Percentiles rank a stretch among this genome's conserved stretches.
Evolutionary conservation across 2,797 vertebrate species (phyloP).

Genomic region (Mormyrus proboscirostris): DNA sequence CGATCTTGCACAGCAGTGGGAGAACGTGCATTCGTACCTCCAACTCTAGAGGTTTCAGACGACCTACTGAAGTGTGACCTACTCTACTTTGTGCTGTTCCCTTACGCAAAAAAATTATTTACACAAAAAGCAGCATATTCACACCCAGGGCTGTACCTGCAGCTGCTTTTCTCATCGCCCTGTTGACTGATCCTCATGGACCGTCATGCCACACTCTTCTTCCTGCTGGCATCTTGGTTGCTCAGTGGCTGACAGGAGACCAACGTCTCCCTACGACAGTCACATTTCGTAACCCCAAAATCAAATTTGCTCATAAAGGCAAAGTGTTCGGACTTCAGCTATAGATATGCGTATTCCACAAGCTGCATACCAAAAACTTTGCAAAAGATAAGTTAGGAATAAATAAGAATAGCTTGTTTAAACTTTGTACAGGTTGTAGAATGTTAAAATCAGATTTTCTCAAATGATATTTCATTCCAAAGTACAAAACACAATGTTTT

Average conservation of each 20-base stretch:
- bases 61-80: neutral
- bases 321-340: neutral
- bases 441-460: neutral
- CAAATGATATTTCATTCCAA: neutral
- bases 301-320: neutral
- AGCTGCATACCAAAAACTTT: neutral
- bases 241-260: neutral
- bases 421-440: neutral
- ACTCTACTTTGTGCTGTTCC: neutral
- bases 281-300: neutral
- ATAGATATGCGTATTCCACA: neutral
- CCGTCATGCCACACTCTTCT: neutral
- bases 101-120: neutral
- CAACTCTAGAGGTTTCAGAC: neutral
- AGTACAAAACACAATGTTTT: neutral
- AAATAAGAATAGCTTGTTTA: neutral
- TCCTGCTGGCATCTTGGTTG: neutral
- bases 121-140: neutral
- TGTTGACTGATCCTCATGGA: neutral
- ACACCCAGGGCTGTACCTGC: neutral
- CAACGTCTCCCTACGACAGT: neutral
- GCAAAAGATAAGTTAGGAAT: neutral
- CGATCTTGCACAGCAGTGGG: neutral
- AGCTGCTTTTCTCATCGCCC: neutral
- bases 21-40: neutral